phyloP scores from a whole-genome alignment of 2,888 invertebrate species.

The Hoplodrina ambigua region DNA sequence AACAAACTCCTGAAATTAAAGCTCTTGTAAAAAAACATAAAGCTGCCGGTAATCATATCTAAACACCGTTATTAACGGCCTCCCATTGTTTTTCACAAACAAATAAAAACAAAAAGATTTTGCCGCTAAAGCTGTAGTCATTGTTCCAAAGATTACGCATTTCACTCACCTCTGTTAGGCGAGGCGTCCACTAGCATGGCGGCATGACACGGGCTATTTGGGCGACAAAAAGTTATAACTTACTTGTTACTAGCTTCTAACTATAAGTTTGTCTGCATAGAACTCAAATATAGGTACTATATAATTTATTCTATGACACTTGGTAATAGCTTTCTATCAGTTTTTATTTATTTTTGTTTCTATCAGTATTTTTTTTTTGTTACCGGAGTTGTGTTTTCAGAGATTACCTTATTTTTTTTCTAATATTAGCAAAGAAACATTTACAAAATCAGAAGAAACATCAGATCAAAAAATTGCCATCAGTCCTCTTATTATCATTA shows the following conservation, averaged over 20 bases:
- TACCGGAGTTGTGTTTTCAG: no score
- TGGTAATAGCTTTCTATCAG: no score
- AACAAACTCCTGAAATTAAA: conserved; percentile 32
- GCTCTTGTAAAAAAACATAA: conserved; percentile 35
- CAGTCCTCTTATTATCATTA: no score
- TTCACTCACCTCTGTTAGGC: conserved; percentile 59
- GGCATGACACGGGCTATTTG: background rate
- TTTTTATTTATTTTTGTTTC: no score
- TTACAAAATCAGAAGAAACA: no score
- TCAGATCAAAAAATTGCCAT: no score
- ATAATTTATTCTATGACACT: no score
- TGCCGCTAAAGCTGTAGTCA: conserved; percentile 64
- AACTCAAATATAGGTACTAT: background rate
- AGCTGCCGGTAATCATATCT: conserved; percentile 58
- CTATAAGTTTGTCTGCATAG: no score
- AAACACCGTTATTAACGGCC: conserved; percentile 66
- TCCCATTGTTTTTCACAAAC: conserved; percentile 67
- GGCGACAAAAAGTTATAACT: background rate
- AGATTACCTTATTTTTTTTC: no score
- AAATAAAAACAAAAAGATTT: conserved; percentile 67
- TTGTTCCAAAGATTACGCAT: conserved; percentile 78
- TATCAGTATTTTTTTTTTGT: no score
- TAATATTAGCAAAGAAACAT: no score
- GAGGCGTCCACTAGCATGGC: background rate
- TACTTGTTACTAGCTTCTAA: no score